A percentile compares a stretch with the other conserved stretches of the same genome.
These are phyloP conservation scores for Zaprionus kolodkinae DNA, from an alignment of 1,140 invertebrate species.

Conservation along the genomic window DNA sequence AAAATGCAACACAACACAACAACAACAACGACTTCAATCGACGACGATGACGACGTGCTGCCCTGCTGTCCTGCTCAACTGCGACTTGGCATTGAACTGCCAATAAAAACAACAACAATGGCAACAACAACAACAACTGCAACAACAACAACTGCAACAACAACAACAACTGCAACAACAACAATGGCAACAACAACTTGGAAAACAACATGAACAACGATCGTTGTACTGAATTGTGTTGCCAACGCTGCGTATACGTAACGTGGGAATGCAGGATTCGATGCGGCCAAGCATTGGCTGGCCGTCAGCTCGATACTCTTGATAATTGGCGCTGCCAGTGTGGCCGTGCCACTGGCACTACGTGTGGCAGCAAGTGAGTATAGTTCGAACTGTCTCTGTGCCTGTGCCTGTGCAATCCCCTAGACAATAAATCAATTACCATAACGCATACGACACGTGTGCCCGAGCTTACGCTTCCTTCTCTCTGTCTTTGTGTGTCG, in stretches of 20 bases:
- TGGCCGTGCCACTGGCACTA: constrained; percentile 88
- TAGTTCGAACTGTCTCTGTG: neutral
- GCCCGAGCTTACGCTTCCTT: constrained; percentile 19
- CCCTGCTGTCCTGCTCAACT: constrained; percentile 27
- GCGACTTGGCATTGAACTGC: constrained; percentile 78
- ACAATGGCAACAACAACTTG: constrained; percentile 45
- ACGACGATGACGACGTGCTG: constrained; percentile 28
- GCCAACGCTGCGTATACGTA: constrained; percentile 38
- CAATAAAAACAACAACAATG: constrained; percentile 63
- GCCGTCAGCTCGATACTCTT: constrained; percentile 88
- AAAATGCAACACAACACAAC: constrained; percentile 75
- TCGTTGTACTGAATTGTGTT: constrained; percentile 67
- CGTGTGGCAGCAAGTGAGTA: constrained; percentile 86
- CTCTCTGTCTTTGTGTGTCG: constrained; percentile 36
- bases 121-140: constrained; percentile 48
- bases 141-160: constrained; percentile 49
- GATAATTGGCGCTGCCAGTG: constrained; percentile 88
- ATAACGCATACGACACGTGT: constrained; percentile 77
- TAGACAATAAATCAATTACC: constrained; percentile 83
- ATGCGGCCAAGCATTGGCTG: constrained; percentile 87
- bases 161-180: constrained; percentile 49
- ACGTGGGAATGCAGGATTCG: constrained; percentile 80
- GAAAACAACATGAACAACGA: constrained; percentile 51
- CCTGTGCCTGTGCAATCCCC: constrained; percentile 1
- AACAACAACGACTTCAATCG: constrained; percentile 24